Evolutionary conservation across 1,140 invertebrate species (phyloP), one percentile per base, ranked within the genome.

Genomic region (Acromyrmex heyeri): DNA sequence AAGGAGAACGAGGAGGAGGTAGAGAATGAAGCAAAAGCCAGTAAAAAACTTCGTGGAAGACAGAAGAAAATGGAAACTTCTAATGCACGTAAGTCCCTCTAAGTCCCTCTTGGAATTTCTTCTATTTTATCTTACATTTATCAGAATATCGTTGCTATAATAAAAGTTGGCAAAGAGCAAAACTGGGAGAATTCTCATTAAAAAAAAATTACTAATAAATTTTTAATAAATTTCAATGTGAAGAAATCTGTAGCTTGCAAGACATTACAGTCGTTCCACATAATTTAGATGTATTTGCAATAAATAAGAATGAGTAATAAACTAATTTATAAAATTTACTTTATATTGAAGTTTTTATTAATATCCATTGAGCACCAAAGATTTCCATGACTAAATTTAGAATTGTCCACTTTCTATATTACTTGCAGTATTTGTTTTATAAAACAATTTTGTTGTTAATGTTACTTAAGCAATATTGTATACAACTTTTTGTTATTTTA

Each of bases 31-130:
- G n/a, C 55, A 10, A 21, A 57, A n/a, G n/a, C 7, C 27, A n/a
- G n/a, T 18, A 89, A 85, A 5, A 79, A 38, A 50, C 18, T 57
- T 8, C 88, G 88, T 2, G 34, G 53, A 0, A 76, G n/a, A 53
- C 10, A 69, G 3, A 88, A 88, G 50, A 88, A 89, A 61, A 44
- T 18, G 10, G 57, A 85, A 3, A n/a, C 18, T 3, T 21, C 72
- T 44, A 62, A 83, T 34, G 69, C 70, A n/a, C 6, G 86, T 88
- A 78, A 53, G 86, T 55, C 21, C 0, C 27, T 24, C 24, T 24
- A 24, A 24, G 27, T 27, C 2, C 2, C 7, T 50, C 59, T 48
- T 14, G 10, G 65, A 44, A 14, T 50, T 50, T 50, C 16, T 65
- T 62, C 44, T 24, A 44, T 8, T 6, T 70, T n/a, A 10, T 2